A percentile compares a stretch with the other conserved stretches of the same genome.
These are phyloP conservation scores for Drosophila simulans DNA, from an alignment of 1,140 invertebrate species.

Conservation along the genomic window DNA sequence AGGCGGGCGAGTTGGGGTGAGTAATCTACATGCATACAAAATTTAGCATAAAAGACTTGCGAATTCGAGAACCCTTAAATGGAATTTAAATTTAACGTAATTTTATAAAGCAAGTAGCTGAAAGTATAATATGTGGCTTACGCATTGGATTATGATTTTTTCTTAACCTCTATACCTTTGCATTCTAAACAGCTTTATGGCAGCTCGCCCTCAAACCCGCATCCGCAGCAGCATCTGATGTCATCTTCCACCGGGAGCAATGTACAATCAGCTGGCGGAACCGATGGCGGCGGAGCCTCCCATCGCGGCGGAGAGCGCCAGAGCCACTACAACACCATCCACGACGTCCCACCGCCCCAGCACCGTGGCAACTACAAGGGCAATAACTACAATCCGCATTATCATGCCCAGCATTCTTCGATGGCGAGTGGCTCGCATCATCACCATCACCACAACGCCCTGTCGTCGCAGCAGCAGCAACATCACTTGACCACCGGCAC, in stretches of 20 bases:
- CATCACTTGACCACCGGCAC: conserved; percentile 50
- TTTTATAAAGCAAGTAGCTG: background rate
- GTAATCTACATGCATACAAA: conserved; percentile 20
- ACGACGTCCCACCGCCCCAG: conserved; percentile 61
- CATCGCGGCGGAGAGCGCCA: conserved; percentile 63
- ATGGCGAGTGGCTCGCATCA: conserved; percentile 60
- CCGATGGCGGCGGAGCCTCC: conserved; percentile 43
- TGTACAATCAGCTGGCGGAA: conserved; percentile 39
- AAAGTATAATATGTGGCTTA: background rate
- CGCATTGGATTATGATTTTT: background rate
- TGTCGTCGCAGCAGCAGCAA: conserved; percentile 62
- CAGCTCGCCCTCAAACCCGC: conserved; percentile 56
- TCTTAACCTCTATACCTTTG: background rate
- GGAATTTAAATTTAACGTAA: background rate
- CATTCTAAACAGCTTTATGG: conserved; percentile 56
- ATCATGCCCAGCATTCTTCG: conserved; percentile 68
- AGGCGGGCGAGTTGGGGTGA: conserved; percentile 73
- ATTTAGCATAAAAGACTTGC: background rate
- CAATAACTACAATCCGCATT: conserved; percentile 83
- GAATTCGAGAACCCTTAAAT: too few relatives aligned
- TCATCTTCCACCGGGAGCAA: conserved; percentile 60
- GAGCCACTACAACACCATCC: conserved; percentile 53
- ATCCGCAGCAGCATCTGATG: conserved; percentile 63
- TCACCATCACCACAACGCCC: conserved; percentile 61
- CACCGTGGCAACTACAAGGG: conserved; percentile 82